phyloP scores from a whole-genome alignment of 2,888 invertebrate species.

The Incurvaria masculella region DNA sequence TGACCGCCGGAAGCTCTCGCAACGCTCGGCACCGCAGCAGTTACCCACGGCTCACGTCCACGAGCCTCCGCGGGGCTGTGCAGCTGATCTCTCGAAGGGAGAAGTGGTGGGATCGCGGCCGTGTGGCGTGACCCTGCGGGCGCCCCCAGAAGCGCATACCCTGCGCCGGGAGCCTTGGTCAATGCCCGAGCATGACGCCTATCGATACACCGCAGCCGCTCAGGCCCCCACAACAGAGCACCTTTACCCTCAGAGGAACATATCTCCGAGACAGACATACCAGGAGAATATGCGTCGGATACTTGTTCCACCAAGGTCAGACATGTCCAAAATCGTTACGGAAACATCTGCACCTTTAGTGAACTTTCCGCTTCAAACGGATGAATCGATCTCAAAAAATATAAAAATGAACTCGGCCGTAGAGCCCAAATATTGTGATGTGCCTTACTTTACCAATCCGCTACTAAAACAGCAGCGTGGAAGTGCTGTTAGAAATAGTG shows the following conservation, averaged over 20 bases:
- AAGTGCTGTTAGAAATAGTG: conserved; percentile 29
- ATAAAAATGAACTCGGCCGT: conserved; percentile 31
- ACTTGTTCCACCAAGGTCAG: conserved; percentile 43
- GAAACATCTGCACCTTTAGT: conserved; percentile 18
- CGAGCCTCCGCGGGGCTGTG: neutral
- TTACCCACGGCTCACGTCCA: neutral
- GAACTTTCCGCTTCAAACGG: conserved; percentile 27
- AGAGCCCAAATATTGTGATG: conserved; percentile 47
- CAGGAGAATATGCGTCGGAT: conserved; percentile 53
- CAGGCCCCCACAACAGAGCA: conserved; percentile 28
- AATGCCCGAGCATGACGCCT: conserved; percentile 25
- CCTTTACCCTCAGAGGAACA: conserved; percentile 35
- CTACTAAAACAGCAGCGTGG: conserved; percentile 38
- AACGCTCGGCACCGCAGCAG: neutral
- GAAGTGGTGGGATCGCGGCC: conserved; percentile 39
- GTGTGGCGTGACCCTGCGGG: conserved; percentile 52
- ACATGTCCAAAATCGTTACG: conserved; percentile 32
- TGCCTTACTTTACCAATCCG: conserved; percentile 46
- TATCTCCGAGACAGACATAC: conserved; percentile 54
- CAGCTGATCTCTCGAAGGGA: conserved; percentile 30
- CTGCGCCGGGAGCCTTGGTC: conserved; percentile 36
- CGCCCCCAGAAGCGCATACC: conserved; percentile 32
- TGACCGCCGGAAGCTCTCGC: conserved; percentile 28
- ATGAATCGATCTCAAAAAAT: conserved; percentile 26
- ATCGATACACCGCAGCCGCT: conserved; percentile 31